phyloP scores from a whole-genome alignment of 2,888 invertebrate species.

The Torymus tubicola region DNA sequence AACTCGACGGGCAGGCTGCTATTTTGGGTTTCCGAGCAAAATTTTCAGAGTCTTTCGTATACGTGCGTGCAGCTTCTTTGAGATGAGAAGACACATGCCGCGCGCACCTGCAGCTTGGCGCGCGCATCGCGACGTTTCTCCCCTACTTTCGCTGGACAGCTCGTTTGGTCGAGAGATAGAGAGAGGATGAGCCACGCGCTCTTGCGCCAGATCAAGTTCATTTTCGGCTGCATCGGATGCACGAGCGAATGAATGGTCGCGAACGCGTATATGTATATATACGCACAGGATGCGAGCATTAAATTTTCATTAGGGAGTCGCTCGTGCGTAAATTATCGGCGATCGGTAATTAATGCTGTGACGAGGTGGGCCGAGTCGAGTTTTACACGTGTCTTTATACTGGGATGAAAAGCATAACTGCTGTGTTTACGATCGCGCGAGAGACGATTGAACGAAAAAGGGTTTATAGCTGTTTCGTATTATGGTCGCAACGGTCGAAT shows the following conservation, averaged over 20 bases:
- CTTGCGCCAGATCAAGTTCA: slow-evolving; percentile 42
- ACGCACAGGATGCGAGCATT: neutral
- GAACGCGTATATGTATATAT: no score
- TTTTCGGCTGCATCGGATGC: slow-evolving; percentile 6
- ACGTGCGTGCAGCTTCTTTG: neutral
- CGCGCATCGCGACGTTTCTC: neutral
- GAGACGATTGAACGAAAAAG: no score
- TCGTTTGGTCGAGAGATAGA: no score
- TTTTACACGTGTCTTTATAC: no score
- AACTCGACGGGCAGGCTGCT: slow-evolving; percentile 20
- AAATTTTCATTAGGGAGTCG: neutral
- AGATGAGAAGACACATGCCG: neutral
- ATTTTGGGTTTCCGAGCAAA: slow-evolving; percentile 44
- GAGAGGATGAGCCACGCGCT: neutral
- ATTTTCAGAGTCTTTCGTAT: slow-evolving; percentile 30
- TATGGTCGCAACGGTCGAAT: no score
- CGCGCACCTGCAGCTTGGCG: no score
- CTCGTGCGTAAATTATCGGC: neutral
- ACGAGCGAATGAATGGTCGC: neutral
- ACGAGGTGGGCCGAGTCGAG: no score
- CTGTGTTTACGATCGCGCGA: no score
- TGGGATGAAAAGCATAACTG: no score
- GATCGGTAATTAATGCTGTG: neutral
- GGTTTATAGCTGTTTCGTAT: no score
- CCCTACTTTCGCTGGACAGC: slow-evolving; percentile 4